These are phyloP conservation scores for Sylvilagus bachmani DNA, from an alignment of 2,113 vertebrate species.

Conservation along the genomic window DNA sequence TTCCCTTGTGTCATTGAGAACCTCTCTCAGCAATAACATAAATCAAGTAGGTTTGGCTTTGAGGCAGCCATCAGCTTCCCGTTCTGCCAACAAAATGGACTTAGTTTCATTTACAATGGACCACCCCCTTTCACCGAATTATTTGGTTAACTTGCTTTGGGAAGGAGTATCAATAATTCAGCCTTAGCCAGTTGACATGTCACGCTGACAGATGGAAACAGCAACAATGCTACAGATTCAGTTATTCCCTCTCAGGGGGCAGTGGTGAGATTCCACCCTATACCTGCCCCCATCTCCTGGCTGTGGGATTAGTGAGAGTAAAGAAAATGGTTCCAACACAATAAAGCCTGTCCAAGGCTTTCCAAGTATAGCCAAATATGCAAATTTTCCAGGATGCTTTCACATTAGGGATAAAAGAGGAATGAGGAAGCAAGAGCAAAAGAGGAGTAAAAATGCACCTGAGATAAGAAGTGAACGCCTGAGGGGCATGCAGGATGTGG, in stretches of 20 bases:
- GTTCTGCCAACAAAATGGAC: slow-evolving; percentile 62
- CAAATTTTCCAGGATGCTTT: slow-evolving; percentile 38
- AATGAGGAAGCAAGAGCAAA: not conserved
- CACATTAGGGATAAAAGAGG: not conserved
- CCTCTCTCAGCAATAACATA: not conserved
- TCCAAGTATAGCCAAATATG: slow-evolving; percentile 17
- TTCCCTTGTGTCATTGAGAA: not conserved
- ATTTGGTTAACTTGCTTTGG: slow-evolving; percentile 73
- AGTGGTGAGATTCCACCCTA: not conserved
- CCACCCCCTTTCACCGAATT: slow-evolving; percentile 55
- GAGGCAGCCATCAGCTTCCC: slow-evolving; percentile 60
- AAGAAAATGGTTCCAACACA: slow-evolving; percentile 45
- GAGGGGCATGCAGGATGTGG: not conserved
- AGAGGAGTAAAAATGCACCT: not conserved
- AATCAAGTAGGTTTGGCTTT: slow-evolving; percentile 62
- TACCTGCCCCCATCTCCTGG: not conserved
- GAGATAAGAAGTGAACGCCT: not conserved
- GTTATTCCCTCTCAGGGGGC: not conserved
- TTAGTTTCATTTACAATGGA: slow-evolving; percentile 63
- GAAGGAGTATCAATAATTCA: slow-evolving; percentile 78
- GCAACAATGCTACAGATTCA: not conserved
- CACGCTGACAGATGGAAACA: slow-evolving; percentile 70
- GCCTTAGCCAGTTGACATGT: slow-evolving; percentile 61
- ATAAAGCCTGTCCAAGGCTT: not conserved
- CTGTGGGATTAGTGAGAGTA: not conserved